Conservation (phyloP, 2,888 invertebrate species). For the Agonopterix alstromeriana region DNA sequence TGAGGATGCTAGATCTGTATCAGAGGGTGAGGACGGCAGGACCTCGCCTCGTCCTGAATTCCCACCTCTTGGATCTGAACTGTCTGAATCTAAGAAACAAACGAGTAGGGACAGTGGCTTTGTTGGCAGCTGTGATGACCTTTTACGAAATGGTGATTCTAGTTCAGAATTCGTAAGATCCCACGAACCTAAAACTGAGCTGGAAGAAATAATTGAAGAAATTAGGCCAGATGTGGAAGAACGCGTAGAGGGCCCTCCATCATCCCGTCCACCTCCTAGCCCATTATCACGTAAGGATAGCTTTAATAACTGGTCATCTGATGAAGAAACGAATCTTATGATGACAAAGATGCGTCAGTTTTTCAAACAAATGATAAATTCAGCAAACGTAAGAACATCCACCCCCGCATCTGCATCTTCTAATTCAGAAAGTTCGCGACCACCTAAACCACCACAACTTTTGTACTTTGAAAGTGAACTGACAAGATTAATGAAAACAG, state of each 20-base stretch:
- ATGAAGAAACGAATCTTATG: conserved; percentile 95
- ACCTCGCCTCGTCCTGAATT: conserved; percentile 83
- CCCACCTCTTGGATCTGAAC: conserved; percentile 72
- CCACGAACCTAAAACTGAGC: conserved; percentile 72
- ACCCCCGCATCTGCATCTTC: conserved; percentile 69
- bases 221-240: conserved; percentile 74
- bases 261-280: conserved; percentile 69
- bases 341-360: conserved; percentile 96
- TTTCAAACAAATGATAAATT: conserved; percentile 93
- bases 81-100: conserved; percentile 83
- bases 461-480: conserved; percentile 93
- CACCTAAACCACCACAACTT: conserved; percentile 89
- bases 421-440: conserved; percentile 77
- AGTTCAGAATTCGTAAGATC: conserved; percentile 70
- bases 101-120: conserved; percentile 93
- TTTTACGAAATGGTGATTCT: conserved; percentile 81
- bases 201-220: conserved; percentile 79
- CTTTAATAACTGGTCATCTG: conserved; percentile 96
- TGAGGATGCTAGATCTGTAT: conserved; percentile 75
- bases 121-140: conserved; percentile 91
- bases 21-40: conserved; percentile 81
- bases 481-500: conserved; percentile 94
- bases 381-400: conserved; percentile 71
- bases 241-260: conserved; percentile 64
- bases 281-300: conserved; percentile 89